A percentile compares a stretch with the other conserved stretches of the same genome.
Conservation (phyloP, 2,888 invertebrate genomes). For the Prosopocoilus inquinatus region DNA sequence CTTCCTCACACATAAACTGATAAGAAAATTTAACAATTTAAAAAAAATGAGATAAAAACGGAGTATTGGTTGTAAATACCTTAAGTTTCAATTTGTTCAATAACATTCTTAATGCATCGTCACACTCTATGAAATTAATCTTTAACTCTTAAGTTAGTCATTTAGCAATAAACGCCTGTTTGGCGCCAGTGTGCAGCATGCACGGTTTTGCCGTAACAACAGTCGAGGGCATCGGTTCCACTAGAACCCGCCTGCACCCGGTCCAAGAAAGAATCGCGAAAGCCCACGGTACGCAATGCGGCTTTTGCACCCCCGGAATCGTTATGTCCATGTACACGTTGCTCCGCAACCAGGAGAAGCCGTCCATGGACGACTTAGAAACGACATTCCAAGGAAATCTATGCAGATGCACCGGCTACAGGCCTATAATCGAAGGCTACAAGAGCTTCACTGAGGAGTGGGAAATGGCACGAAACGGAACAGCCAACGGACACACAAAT, state of each 20-base stretch:
- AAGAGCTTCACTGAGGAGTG: slow-evolving; percentile 79
- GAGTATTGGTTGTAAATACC: too few species aligned
- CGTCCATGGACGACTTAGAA: slow-evolving; percentile 75
- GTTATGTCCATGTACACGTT: slow-evolving; percentile 97
- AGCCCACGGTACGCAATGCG: slow-evolving; percentile 92
- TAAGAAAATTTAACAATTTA: too few species aligned
- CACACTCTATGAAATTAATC: not conserved
- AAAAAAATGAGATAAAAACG: too few species aligned
- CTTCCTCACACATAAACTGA: too few species aligned
- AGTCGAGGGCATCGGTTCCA: slow-evolving; percentile 89
- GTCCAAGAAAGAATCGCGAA: slow-evolving; percentile 86
- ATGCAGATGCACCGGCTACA: slow-evolving; percentile 92
- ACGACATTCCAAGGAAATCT: slow-evolving; percentile 79
- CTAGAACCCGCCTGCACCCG: slow-evolving; percentile 74
- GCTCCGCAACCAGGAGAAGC: slow-evolving; percentile 69
- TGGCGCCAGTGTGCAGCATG: slow-evolving; percentile 82
- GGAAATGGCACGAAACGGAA: slow-evolving; percentile 48
- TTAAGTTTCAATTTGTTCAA: too few species aligned
- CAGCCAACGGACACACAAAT: slow-evolving; percentile 12
- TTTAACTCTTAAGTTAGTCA: slow-evolving; percentile 56
- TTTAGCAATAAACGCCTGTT: slow-evolving; percentile 83
- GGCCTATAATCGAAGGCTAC: slow-evolving; percentile 90
- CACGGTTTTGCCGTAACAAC: slow-evolving; percentile 90
- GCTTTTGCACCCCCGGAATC: slow-evolving; percentile 81
- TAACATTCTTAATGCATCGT: too few species aligned